A percentile compares a stretch with the other conserved stretches of the same genome.
phyloP scores from a whole-genome alignment of 2,113 vertebrate species.

The Oncorhynchus masou region DNA sequence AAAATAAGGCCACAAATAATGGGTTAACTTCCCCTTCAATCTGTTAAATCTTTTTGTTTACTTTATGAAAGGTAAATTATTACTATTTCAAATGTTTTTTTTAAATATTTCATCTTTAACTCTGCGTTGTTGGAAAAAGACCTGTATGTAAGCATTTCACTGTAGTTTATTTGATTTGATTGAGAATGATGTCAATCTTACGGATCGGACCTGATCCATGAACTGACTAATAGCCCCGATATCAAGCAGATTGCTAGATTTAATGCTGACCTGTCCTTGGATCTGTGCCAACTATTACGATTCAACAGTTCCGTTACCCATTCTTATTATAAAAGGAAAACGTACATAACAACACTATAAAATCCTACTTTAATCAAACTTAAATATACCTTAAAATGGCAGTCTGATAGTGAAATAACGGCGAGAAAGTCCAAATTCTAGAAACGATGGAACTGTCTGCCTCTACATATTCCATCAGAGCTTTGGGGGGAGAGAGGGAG shows the following conservation, averaged over 20 bases:
- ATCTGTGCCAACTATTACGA: constrained; percentile 54
- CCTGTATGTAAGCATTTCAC: no score
- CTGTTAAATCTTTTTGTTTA: background rate
- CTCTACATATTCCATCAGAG: constrained; percentile 35
- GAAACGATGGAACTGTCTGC: background rate
- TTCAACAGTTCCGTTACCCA: background rate
- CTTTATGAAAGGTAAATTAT: constrained; percentile 9
- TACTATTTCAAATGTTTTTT: no score
- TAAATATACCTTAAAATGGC: background rate
- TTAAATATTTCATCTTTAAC: no score
- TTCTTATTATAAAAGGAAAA: background rate
- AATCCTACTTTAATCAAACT: background rate
- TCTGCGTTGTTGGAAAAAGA: no score
- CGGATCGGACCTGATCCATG: constrained; percentile 59
- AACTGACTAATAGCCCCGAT: constrained; percentile 79
- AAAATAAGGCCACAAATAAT: no score
- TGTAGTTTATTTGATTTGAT: background rate
- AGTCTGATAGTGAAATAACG: background rate
- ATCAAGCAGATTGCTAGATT: constrained; percentile 61
- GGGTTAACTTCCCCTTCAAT: background rate
- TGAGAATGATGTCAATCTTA: constrained; percentile 9
- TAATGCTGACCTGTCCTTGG: constrained; percentile 80
- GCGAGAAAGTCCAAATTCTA: constrained; percentile 9
- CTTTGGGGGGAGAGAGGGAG: constrained; percentile 20
- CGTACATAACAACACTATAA: background rate